These are phyloP conservation scores for Rhynchopsitta pachyrhyncha DNA, from an alignment of 2,113 vertebrate genomes.

Conservation along the genomic window DNA sequence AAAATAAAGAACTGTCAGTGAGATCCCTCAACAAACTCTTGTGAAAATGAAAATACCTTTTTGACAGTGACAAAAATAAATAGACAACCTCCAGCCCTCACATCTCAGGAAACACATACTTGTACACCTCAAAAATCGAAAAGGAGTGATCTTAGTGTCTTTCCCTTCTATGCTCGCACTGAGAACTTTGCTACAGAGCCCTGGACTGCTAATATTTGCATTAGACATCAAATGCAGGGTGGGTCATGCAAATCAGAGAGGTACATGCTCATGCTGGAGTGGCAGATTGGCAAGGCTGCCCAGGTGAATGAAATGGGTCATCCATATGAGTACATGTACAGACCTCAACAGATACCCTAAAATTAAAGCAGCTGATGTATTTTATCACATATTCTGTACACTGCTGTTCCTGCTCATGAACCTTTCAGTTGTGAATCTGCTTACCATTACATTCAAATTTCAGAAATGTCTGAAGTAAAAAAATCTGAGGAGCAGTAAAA, in stretches of 20 bases:
- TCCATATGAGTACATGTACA: not conserved
- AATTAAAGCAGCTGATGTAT: not conserved
- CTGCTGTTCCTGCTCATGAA: not conserved
- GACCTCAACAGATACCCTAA: not conserved
- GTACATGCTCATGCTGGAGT: not conserved
- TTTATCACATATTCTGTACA: not conserved
- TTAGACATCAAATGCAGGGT: not conserved
- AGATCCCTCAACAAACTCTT: not conserved
- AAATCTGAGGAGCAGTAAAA: not conserved
- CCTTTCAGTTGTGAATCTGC: not conserved
- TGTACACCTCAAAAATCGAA: not conserved
- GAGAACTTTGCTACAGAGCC: not conserved
- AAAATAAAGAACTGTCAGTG: not conserved
- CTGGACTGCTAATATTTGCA: not conserved
- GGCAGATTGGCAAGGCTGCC: not conserved
- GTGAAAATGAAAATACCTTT: not conserved
- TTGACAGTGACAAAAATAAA: not conserved
- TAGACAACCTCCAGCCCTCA: not conserved
- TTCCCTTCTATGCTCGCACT: not conserved
- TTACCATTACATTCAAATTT: not conserved
- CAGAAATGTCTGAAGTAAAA: not conserved
- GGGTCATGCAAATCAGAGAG: not conserved
- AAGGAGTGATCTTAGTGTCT: not conserved
- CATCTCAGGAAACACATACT: not conserved
- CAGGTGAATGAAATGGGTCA: not conserved